phyloP scores from a whole-genome alignment of 2,113 vertebrate genomes.

The Percopsis transmontana region DNA sequence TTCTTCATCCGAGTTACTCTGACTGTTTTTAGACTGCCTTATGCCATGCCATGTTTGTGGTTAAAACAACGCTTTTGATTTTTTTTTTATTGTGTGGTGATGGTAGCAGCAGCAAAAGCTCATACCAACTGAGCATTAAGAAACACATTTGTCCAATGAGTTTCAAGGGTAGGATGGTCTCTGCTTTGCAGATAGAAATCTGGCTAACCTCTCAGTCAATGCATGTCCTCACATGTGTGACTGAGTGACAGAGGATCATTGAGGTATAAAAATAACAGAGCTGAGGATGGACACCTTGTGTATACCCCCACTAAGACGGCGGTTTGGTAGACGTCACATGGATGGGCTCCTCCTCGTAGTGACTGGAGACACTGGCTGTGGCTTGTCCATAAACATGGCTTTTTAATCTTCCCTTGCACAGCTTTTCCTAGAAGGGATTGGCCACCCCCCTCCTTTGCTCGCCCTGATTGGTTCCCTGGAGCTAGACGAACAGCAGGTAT shows the following conservation, averaged over 20 bases:
- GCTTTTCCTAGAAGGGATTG: slow-evolving; percentile 79
- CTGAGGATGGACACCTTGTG: slow-evolving; percentile 57
- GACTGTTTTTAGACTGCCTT: neutral
- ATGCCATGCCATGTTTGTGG: slow-evolving; percentile 3
- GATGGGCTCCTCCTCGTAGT: too few species aligned
- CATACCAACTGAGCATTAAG: neutral
- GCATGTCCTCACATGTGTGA: slow-evolving; percentile 11
- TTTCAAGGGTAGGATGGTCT: neutral
- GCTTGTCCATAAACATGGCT: slow-evolving; percentile 46
- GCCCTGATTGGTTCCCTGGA: slow-evolving; percentile 75
- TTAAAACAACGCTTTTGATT: neutral
- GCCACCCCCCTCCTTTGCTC: slow-evolving; percentile 63
- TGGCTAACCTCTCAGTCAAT: slow-evolving; percentile 7
- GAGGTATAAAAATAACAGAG: too few species aligned
- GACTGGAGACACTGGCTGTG: neutral
- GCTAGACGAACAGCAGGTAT: slow-evolving; percentile 79
- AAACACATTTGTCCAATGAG: slow-evolving; percentile 19
- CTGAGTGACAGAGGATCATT: slow-evolving; percentile 7
- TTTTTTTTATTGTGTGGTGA: neutral
- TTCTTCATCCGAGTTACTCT: neutral
- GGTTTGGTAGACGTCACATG: too few species aligned
- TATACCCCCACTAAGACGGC: slow-evolving; percentile 36
- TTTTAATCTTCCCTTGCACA: slow-evolving; percentile 68
- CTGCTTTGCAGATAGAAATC: slow-evolving; percentile 1
- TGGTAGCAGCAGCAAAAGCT: slow-evolving; percentile 9